Conservation (phyloP, 2,888 invertebrate genomes). For the Drosophila conformis region DNA sequence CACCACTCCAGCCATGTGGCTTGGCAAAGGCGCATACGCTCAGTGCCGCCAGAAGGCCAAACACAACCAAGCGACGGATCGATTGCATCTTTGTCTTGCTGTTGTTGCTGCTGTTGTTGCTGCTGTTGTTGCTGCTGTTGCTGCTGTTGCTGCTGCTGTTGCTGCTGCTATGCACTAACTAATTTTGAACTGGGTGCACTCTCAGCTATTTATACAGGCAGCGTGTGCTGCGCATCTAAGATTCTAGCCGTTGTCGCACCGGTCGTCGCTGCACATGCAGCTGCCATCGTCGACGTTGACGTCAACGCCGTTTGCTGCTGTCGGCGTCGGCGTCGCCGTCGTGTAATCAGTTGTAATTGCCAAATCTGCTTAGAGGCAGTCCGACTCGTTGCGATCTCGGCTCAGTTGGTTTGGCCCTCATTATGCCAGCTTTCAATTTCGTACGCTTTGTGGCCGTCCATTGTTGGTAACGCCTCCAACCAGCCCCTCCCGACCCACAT, state of each 20-base stretch:
- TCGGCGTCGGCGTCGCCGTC: conserved; percentile 18
- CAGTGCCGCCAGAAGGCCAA: conserved; percentile 53
- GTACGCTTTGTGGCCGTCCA: conserved; percentile 57
- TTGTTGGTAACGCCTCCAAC: conserved; percentile 28
- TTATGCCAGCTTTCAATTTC: conserved; percentile 73
- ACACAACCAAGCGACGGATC: conserved; percentile 43
- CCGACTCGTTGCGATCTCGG: conserved; percentile 10
- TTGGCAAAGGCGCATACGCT: conserved; percentile 53
- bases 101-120: background rate
- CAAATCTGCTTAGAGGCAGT: conserved; percentile 55
- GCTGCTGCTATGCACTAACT: conserved; percentile 71
- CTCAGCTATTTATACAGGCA: conserved; percentile 69
- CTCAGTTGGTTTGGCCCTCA: conserved; percentile 43
- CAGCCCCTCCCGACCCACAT: background rate
- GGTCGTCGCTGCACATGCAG: conserved; percentile 26
- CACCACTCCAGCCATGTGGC: conserved; percentile 67
- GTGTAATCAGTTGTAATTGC: conserved; percentile 77
- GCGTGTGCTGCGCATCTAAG: conserved; percentile 56
- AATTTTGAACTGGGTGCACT: conserved; percentile 68
- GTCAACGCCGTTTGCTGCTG: conserved; percentile 3
- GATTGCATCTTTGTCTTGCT: conserved; percentile 58
- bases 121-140: background rate
- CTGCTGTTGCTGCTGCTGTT: conserved; percentile 24
- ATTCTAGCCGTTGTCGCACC: conserved; percentile 53
- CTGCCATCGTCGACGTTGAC: conserved; percentile 1